Evolutionary conservation across 2,797 vertebrate species (phyloP).

Genomic region (Clarias fuscus): DNA sequence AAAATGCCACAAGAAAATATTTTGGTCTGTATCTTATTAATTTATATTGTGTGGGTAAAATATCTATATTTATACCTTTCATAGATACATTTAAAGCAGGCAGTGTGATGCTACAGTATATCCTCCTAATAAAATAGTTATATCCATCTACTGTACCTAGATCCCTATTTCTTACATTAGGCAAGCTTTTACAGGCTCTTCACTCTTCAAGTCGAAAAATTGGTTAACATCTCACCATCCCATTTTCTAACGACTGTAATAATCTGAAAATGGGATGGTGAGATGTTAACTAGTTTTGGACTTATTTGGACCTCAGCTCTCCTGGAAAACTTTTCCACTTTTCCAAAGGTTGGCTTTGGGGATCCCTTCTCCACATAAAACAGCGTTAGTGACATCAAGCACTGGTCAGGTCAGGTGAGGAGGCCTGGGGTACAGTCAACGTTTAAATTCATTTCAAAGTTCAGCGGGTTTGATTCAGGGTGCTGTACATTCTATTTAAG

Average conservation of each 20-base stretch:
- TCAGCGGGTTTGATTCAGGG: neutral
- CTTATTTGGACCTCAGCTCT: neutral
- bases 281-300: too few species aligned
- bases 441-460: neutral
- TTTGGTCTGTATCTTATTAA: neutral
- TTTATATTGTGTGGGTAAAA: neutral
- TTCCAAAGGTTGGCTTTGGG: too few species aligned
- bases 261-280: too few species aligned
- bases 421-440: neutral
- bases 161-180: neutral
- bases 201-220: too few species aligned
- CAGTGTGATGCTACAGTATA: neutral
- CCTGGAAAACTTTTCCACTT: neutral
- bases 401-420: neutral
- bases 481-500: neutral
- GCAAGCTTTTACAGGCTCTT: neutral
- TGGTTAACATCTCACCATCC: neutral
- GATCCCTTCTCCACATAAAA: neutral
- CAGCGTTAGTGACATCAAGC: neutral
- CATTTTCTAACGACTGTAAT: neutral
- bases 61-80: neutral
- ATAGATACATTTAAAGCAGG: neutral
- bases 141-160: neutral
- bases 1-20: constrained; percentile 18
- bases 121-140: neutral